Percentiles rank a stretch among this genome's conserved stretches.
phyloP scores from a whole-genome alignment of 2,797 vertebrate genomes.

The Sebastes baramenuke region DNA sequence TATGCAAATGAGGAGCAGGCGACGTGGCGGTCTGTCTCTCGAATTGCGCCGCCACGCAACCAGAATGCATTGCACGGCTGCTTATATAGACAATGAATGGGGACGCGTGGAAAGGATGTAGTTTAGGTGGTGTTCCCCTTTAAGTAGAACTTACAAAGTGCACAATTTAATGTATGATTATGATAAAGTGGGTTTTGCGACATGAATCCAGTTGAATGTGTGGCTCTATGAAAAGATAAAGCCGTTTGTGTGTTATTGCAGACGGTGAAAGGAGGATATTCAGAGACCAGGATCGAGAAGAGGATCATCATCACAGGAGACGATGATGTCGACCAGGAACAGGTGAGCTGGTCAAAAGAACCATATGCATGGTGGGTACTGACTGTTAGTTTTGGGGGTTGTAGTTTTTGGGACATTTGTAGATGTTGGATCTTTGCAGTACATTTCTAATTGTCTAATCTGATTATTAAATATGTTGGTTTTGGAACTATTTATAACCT shows the following conservation, averaged over 20 bases:
- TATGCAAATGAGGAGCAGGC: too few species aligned
- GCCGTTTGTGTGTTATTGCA: slow-evolving; percentile 67
- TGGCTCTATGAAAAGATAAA: slow-evolving; percentile 9
- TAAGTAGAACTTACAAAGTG: neutral
- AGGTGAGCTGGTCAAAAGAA: slow-evolving; percentile 81
- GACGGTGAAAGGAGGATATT: slow-evolving; percentile 99
- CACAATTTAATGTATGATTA: neutral
- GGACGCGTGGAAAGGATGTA: too few species aligned
- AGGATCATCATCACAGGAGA: slow-evolving; percentile 99
- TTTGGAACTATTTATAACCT: neutral
- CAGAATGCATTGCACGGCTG: too few species aligned
- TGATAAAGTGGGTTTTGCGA: neutral
- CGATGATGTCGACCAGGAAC: slow-evolving; percentile 98
- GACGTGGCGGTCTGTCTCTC: too few species aligned
- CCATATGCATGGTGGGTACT: neutral
- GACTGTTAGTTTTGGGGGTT: neutral
- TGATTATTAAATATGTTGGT: neutral
- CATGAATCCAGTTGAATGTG: neutral
- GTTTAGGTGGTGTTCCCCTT: neutral
- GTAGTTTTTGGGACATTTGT: neutral
- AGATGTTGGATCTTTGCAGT: neutral
- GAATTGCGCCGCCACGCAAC: too few species aligned
- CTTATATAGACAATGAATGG: too few species aligned
- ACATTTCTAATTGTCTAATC: neutral
- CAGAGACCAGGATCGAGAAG: slow-evolving; percentile 98